Evolutionary conservation across 2,797 vertebrate species (phyloP), one percentile per base, ranked within the genome.

Genomic region (Schizopygopsis pylzovi): DNA sequence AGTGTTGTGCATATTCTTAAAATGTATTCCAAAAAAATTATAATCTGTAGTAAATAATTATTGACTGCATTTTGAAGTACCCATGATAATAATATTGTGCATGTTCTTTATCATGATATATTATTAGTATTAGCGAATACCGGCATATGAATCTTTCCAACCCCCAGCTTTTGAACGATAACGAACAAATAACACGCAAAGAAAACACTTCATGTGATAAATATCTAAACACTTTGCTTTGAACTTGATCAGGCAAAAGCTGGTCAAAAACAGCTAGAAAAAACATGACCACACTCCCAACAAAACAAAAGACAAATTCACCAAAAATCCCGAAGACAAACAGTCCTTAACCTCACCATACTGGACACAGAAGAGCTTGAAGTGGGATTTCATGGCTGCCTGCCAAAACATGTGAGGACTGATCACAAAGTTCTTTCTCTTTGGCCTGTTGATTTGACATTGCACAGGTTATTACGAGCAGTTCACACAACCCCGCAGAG

Each of bases 401-500:
- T 84, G 85, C 63, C 77, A 84, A 84, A 41, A 73, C 67, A 65
- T 82, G 52, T 41, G 41, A 65, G 73, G 7, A 54, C 54, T 72
- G 28, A 56, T 79, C 37, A 73, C 65, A 0, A 56, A 72, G 33
- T 67, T 72, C 43, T 11, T 39, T 20, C 45, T 77, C 63, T 61
- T 63, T 33, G 2, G 70, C 11, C 71, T 75, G 49, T 45, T 37
- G n/a, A 76, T 59, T 61, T 72, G 52, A 82, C 63, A 49, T 75
- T 9, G 39, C 6, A 1, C 13, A 77, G 72, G 68, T 78, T 82
- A 65, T 56, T 10, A 71, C 20, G 4, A 25, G 15, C 20, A 56
- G 68, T 73, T 41, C n/a, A 41, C 56, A 65, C 45, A 79, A 56
- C 63, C 73, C 68, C 9, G 79, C 37, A 18, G 65, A 78, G 77